Evolutionary conservation across 2,888 invertebrate species (phyloP).

Genomic region (Drosophila fungiperda): DNA sequence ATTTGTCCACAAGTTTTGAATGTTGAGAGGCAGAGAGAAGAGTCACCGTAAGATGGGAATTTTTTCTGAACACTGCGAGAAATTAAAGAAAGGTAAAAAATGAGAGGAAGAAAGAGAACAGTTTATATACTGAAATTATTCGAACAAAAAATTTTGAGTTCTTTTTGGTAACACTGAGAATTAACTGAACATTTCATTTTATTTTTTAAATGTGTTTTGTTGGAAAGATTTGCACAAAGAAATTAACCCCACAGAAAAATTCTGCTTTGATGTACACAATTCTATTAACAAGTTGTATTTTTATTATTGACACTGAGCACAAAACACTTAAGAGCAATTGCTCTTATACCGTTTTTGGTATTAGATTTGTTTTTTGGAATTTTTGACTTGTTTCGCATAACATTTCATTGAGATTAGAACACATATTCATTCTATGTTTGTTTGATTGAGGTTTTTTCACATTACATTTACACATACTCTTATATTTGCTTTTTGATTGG

Average conservation of each 20-base stretch:
- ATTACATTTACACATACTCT: background rate
- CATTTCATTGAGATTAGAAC: background rate
- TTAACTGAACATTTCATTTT: background rate
- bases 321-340: constrained; percentile 49
- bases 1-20: background rate
- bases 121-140: background rate
- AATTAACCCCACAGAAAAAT: background rate
- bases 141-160: background rate
- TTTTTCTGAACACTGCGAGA: background rate
- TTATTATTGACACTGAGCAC: constrained; percentile 40
- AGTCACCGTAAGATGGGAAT: background rate
- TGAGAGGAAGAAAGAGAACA: background rate
- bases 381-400: background rate
- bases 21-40: background rate
- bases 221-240: background rate
- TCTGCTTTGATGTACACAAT: background rate
- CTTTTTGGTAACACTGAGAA: background rate
- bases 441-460: background rate
- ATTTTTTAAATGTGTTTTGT: background rate
- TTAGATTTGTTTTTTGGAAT: background rate
- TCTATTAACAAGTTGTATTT: constrained; percentile 70
- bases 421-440: background rate
- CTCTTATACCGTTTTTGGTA: constrained; percentile 13
- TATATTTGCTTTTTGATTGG: constrained; percentile 5
- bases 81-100: background rate